Base-by-base conservation (phyloP, 2,888 invertebrate species). In the Phyllotreta striolata region DNA sequence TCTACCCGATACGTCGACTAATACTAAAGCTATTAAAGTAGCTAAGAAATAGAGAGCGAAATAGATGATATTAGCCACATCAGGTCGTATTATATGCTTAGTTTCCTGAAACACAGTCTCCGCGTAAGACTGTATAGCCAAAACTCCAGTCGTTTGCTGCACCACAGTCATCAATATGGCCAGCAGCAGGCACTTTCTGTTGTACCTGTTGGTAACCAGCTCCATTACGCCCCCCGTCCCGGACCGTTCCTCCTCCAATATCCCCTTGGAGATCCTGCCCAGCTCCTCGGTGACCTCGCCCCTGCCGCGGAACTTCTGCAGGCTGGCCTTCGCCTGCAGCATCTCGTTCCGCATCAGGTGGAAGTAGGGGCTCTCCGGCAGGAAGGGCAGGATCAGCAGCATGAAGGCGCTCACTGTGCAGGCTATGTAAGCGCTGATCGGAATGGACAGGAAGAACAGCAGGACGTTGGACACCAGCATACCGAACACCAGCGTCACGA, bases 341-440 rank as follows among this genome's bases (percentile, higher is more conserved):
- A 77, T 78, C 71, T 85, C 84, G 3, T 84, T 85, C 72, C 85
- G 85, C 6, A 84, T 83, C 75, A 85, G 80, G 38, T 88, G 79
- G 76, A 86, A 87, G 3, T 87, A 83, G 0, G 92, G 91, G 0
- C 90, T 89, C 78, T 92, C 92, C 0, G 91, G 91, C 63, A 91
- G 83, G 66, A 87, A 85, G n/a, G 86, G 83, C 76, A 87, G 9
- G 1, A 64, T 62, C 1, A 59, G 3, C 10, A 66, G n/a, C 47
- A 59, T 56, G 0, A 61, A 24, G 5, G 64, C 14, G 6, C 41
- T 56, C 0, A 63, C 7, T 6, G 12, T 1, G 3, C 59, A 40
- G 0, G 59, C 55, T 8, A 68, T 56, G 10, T 56, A 51, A 13
- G 63, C 56, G 0, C 55, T 24, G 7, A 39, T 13, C 0, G 55